phyloP scores from a whole-genome alignment of 1,140 invertebrate genomes.

The Aphaenogaster ashmeadi region DNA sequence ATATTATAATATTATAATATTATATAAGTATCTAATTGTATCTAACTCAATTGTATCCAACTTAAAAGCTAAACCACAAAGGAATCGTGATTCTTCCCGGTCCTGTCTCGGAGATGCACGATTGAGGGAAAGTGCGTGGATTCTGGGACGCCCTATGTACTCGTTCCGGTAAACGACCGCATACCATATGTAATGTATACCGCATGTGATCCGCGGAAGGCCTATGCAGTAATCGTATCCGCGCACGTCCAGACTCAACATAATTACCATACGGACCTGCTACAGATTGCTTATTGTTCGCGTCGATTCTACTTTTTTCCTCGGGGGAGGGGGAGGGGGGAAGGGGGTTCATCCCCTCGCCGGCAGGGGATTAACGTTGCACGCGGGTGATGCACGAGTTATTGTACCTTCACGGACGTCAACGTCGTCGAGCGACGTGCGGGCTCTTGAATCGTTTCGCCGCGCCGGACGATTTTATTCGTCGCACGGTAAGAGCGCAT shows the following conservation, averaged over 20 bases:
- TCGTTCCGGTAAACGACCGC: slow-evolving; percentile 38
- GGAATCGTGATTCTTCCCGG: not conserved
- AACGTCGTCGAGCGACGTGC: slow-evolving; percentile 19
- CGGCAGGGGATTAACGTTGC: slow-evolving; percentile 60
- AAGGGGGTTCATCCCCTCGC: not conserved
- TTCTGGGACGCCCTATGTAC: slow-evolving; percentile 18
- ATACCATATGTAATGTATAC: slow-evolving; percentile 66
- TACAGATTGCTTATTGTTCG: slow-evolving; percentile 73
- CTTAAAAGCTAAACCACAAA: not conserved
- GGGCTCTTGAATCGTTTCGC: slow-evolving; percentile 7
- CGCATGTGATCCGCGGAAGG: slow-evolving; percentile 61
- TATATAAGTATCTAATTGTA: no score
- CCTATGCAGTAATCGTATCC: slow-evolving; percentile 40
- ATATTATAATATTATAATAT: no score
- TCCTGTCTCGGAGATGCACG: not conserved
- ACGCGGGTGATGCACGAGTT: slow-evolving; percentile 56
- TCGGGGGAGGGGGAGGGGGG: not conserved
- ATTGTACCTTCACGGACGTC: slow-evolving; percentile 71
- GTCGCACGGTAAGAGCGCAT: not conserved
- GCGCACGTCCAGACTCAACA: slow-evolving; percentile 60
- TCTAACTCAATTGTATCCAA: no score
- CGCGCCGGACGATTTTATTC: slow-evolving; percentile 35
- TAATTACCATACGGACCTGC: slow-evolving; percentile 64
- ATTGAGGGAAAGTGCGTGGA: not conserved
- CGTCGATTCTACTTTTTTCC: slow-evolving; percentile 14